Conservation (phyloP, 2,888 invertebrate genomes). For the Eilema sororculum region DNA sequence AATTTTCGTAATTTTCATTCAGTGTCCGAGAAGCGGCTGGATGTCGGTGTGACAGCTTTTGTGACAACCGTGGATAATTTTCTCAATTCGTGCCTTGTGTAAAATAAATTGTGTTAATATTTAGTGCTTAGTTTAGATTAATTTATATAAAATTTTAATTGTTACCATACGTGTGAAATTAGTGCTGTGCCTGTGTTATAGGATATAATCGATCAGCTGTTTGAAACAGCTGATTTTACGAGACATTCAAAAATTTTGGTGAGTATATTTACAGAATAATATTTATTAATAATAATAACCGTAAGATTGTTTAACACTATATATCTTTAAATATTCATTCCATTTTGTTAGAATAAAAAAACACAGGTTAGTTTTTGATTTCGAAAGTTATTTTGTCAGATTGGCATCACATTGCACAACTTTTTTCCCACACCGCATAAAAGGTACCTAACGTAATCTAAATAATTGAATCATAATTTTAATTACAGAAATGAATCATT, state of each 20-base stretch:
- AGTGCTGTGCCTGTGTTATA: slow-evolving; percentile 45
- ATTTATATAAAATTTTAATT: slow-evolving; percentile 16
- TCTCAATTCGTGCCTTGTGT: slow-evolving; percentile 42
- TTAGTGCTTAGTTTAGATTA: slow-evolving; percentile 28
- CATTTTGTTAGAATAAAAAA: not conserved
- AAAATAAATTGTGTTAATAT: slow-evolving; percentile 23
- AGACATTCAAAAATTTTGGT: slow-evolving; percentile 35
- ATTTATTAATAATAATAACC: not conserved
- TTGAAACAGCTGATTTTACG: slow-evolving; percentile 43
- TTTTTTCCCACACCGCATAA: not conserved
- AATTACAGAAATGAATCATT: too few species aligned
- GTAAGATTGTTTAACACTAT: not conserved
- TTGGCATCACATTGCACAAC: slow-evolving; percentile 3
- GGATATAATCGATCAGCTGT: slow-evolving; percentile 39
- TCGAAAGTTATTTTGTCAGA: not conserved
- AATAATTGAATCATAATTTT: too few species aligned
- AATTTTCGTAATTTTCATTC: not conserved
- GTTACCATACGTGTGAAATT: slow-evolving; percentile 34
- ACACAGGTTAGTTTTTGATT: not conserved
- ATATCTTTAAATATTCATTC: not conserved
- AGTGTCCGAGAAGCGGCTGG: slow-evolving; percentile 31
- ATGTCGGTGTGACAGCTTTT: slow-evolving; percentile 8
- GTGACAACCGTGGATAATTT: slow-evolving; percentile 54
- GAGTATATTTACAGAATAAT: slow-evolving; percentile 20
- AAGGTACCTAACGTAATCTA: too few species aligned